A percentile compares a stretch with the other conserved stretches of the same genome.
Conservation (phyloP, 2,113 vertebrate species). For the Calyptommatus sinebrachiatus region DNA sequence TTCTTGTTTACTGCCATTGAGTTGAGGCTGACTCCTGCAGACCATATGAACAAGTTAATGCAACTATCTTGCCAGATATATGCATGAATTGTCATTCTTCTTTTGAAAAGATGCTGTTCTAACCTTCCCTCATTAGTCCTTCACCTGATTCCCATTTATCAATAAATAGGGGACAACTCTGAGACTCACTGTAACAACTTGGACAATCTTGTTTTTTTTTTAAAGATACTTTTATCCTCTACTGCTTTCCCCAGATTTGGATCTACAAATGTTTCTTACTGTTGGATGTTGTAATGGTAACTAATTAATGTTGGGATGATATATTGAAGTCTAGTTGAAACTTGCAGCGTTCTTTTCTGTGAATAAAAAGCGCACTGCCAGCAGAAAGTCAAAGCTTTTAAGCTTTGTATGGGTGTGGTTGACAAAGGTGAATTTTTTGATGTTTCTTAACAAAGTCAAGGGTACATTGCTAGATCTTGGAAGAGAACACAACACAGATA, state of each 20-base stretch:
- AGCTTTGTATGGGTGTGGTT: not conserved
- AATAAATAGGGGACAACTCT: too few species aligned
- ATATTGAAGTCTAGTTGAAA: constrained; percentile 15
- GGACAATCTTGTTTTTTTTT: not conserved
- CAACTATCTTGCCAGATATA: too few species aligned
- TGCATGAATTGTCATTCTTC: too few species aligned
- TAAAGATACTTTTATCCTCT: not conserved
- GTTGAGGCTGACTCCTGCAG: too few species aligned
- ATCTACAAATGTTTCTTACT: constrained; percentile 2
- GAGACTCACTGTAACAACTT: too few species aligned
- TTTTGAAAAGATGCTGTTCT: too few species aligned
- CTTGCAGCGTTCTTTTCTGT: constrained; percentile 2
- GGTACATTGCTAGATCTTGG: not conserved
- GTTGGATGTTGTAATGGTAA: constrained; percentile 10
- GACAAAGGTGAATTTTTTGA: constrained; percentile 3
- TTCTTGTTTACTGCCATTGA: too few species aligned
- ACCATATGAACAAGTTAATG: too few species aligned
- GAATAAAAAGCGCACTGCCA: not conserved
- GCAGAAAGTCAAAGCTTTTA: constrained; percentile 3
- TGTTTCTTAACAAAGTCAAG: not conserved
- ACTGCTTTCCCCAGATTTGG: not conserved
- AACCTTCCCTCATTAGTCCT: too few species aligned
- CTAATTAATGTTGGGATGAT: constrained; percentile 12
- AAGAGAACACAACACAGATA: not conserved
- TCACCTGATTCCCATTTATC: too few species aligned